Conservation (phyloP, 2,888 invertebrate species). For the Romanomermis culicivorax region DNA sequence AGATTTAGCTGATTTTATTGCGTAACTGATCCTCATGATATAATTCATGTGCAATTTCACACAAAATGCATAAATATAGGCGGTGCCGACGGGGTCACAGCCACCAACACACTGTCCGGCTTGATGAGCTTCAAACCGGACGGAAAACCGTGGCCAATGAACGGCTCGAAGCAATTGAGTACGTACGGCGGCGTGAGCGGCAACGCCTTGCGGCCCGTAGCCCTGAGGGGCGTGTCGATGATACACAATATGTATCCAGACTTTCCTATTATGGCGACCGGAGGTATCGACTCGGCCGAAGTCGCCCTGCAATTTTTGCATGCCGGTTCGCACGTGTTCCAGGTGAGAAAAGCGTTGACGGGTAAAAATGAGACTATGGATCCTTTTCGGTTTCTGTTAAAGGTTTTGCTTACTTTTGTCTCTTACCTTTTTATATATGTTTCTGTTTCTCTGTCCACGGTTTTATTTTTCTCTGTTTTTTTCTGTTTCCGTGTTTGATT, state of each 20-base stretch:
- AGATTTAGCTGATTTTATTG: too few species aligned
- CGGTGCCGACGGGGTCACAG: conserved; percentile 77
- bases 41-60: too few species aligned
- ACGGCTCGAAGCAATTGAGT: conserved; percentile 41
- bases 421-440: too few species aligned
- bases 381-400: too few species aligned
- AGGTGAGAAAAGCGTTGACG: conserved; percentile 44
- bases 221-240: conserved; percentile 66
- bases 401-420: too few species aligned
- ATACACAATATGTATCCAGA: conserved; percentile 61
- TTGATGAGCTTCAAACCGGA: conserved; percentile 64
- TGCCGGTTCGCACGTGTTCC: conserved; percentile 73
- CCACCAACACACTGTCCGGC: conserved; percentile 89
- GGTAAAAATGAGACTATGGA: too few species aligned
- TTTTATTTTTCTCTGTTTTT: too few species aligned
- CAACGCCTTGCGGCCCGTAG: conserved; percentile 67
- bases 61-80: too few species aligned
- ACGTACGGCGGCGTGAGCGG: conserved; percentile 37
- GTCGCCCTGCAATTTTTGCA: conserved; percentile 77
- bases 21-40: too few species aligned
- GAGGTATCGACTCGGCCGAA: conserved; percentile 90
- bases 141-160: conserved; percentile 70
- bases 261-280: conserved; percentile 80
- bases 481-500: too few species aligned
- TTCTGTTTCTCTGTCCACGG: too few species aligned